Conservation (phyloP, 1,140 invertebrate genomes). For the Melitaea cinxia region DNA sequence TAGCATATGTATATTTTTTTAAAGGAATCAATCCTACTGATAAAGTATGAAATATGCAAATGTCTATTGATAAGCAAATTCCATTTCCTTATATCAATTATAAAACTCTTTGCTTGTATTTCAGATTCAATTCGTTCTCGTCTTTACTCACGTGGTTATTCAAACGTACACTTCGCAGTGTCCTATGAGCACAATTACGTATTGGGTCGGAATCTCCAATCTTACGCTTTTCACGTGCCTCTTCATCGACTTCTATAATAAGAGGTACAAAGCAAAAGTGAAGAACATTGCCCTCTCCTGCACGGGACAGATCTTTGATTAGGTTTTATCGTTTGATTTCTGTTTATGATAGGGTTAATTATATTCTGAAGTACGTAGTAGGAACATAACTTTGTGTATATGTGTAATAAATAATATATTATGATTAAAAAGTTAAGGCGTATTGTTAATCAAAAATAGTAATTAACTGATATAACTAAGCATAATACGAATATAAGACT, state of each 20-base stretch:
- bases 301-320: constrained; percentile 8
- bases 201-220: constrained; percentile 44
- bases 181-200: constrained; percentile 41
- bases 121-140: constrained; percentile 90
- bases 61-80: too few relatives aligned
- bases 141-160: constrained; percentile 87
- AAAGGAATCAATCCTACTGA: too few relatives aligned
- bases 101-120: constrained; percentile 35
- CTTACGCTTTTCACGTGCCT: constrained; percentile 44
- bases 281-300: constrained; percentile 3
- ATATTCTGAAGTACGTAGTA: not conserved
- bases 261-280: constrained; percentile 19
- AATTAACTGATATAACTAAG: too few relatives aligned
- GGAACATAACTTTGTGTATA: not conserved
- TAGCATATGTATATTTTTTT: too few relatives aligned
- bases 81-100: too few relatives aligned
- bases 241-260: constrained; percentile 48
- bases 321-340: not conserved
- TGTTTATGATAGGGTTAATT: not conserved
- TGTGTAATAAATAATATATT: too few relatives aligned
- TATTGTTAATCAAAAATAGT: too few relatives aligned
- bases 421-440: too few relatives aligned
- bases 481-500: too few relatives aligned
- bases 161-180: constrained; percentile 42
- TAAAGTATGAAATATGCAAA: too few relatives aligned